Percentiles rank a stretch among this genome's conserved stretches.
These are phyloP conservation scores for Holothuria leucospilota DNA, from an alignment of 53 echinoderm and acorn worm species.

Conservation along the genomic window DNA sequence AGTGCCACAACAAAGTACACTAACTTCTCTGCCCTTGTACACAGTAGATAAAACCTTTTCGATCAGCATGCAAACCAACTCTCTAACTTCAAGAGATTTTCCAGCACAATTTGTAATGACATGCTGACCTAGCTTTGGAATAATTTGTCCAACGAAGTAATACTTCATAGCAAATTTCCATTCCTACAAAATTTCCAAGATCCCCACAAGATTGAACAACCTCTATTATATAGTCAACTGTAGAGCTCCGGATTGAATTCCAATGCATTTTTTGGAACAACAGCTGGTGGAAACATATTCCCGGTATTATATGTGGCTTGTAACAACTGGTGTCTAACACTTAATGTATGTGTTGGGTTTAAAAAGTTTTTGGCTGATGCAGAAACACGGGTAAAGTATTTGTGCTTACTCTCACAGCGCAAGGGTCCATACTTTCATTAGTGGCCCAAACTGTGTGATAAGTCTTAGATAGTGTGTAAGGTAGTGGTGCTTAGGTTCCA, in stretches of 20 bases:
- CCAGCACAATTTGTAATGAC: constrained; percentile 34
- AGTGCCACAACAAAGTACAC: constrained; percentile 14
- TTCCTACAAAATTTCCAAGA: neutral
- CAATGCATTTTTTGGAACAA: constrained; percentile 9
- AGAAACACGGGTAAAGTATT: constrained; percentile 39
- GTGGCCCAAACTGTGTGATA: constrained; percentile 36
- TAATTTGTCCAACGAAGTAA: neutral
- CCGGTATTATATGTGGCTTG: constrained; percentile 39
- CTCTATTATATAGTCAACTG: neutral
- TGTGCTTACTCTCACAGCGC: constrained; percentile 49
- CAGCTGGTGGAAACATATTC: constrained; percentile 15
- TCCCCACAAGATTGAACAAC: constrained; percentile 9
- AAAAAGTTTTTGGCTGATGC: constrained; percentile 39
- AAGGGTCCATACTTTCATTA: constrained; percentile 27
- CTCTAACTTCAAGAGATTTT: constrained; percentile 24
- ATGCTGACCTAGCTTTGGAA: neutral
- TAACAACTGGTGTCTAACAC: constrained; percentile 41
- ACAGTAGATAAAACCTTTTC: neutral
- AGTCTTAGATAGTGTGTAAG: constrained; percentile 22
- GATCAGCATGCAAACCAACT: constrained; percentile 25
- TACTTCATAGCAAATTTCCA: constrained; percentile 40
- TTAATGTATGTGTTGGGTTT: constrained; percentile 33
- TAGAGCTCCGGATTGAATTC: constrained; percentile 28
- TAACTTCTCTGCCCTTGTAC: neutral
- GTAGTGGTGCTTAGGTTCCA: constrained; percentile 44